Evolutionary conservation across 2,113 vertebrate genomes (phyloP).

Genomic region (Otocyon megalotis): DNA sequence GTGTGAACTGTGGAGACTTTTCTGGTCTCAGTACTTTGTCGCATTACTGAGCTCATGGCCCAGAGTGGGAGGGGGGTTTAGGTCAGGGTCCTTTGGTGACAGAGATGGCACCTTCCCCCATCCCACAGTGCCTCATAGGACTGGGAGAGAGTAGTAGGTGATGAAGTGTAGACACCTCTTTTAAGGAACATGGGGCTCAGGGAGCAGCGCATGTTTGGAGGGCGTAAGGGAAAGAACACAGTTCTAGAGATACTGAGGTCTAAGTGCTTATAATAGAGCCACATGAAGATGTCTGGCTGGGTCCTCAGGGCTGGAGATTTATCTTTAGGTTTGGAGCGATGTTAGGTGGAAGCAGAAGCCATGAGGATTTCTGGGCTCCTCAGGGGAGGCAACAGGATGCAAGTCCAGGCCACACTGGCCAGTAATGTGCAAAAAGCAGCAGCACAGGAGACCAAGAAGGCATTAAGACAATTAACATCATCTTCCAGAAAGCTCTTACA

Average conservation of each 20-base stretch:
- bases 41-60: neutral
- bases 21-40: neutral
- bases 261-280: neutral
- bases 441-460: neutral
- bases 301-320: neutral
- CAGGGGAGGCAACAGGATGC: neutral
- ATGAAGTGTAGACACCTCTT: neutral
- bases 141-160: neutral
- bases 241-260: neutral
- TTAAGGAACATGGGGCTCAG: neutral
- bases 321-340: neutral
- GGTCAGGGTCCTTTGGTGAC: neutral
- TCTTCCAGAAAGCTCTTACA: neutral
- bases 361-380: neutral
- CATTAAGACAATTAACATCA: accelerated
- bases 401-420: neutral
- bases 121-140: neutral
- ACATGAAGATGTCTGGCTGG: neutral
- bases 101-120: neutral
- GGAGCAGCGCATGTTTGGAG: neutral
- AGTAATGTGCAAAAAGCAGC: neutral
- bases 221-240: neutral
- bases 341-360: neutral
- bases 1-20: neutral
- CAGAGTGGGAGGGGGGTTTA: neutral